Percentiles rank a stretch among this genome's conserved stretches.
Evolutionary conservation across 2,797 vertebrate genomes (phyloP).

Genomic region (Potorous gilbertii): DNA sequence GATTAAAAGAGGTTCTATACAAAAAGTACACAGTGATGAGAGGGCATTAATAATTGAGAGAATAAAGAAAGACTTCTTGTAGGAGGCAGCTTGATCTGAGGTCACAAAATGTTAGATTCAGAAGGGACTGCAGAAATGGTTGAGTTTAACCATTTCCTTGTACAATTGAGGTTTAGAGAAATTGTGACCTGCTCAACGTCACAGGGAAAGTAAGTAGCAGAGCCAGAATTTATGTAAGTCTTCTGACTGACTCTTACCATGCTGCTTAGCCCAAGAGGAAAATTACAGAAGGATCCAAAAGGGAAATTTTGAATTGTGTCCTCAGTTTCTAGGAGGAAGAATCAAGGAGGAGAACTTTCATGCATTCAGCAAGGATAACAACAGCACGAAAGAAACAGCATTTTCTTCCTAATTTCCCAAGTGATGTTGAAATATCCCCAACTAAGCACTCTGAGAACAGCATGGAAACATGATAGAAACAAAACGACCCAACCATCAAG

Average conservation of each 20-base stretch:
- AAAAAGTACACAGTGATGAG: neutral
- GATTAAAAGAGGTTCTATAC: neutral
- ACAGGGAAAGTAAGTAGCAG: neutral
- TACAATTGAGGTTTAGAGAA: neutral
- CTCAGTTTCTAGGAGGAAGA: conserved; percentile 19
- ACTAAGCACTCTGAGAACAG: neutral
- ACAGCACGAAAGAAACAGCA: neutral
- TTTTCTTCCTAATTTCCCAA: neutral
- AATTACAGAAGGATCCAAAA: neutral
- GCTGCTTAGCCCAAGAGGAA: neutral
- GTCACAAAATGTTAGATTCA: neutral
- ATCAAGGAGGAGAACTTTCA: neutral
- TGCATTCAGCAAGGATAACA: neutral
- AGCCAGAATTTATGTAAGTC: neutral
- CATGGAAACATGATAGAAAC: neutral
- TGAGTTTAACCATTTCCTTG: neutral
- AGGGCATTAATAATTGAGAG: neutral
- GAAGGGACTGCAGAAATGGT: neutral
- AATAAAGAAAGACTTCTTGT: neutral
- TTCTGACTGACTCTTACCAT: neutral
- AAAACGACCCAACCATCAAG: neutral
- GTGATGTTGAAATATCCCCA: neutral
- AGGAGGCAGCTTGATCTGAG: neutral
- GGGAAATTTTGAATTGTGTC: neutral
- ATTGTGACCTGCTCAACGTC: neutral